Evolutionary conservation across 2,797 vertebrate genomes (phyloP), one percentile per base, ranked within the genome.

Genomic region (Arnoldichthys spilopterus): DNA sequence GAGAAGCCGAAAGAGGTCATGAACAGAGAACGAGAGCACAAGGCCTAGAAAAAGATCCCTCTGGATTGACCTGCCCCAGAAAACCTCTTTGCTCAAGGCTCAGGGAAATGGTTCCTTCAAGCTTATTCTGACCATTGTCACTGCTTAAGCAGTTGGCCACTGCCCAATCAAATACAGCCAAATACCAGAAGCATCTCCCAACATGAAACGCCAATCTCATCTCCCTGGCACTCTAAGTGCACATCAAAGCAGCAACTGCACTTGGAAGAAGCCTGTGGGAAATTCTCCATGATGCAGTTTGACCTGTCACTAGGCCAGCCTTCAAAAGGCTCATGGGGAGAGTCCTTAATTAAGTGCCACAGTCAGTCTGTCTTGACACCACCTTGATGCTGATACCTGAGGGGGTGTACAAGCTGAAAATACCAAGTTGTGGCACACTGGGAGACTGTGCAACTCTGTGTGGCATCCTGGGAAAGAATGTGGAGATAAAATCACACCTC

Each of bases 221-320:
- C 64, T 67, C 37, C 40, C 24, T 67, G 43, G 64, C n/a, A 43
- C 22, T 30, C 13, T 28, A 47, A 43, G 64, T 18, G 28, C 22
- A 67, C 40, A 67, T 67, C 64, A 67, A 67, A 26, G 43, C 37
- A 45, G n/a, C 40, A 45, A 45, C 24, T 24, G 24, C 13, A 45
- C 37, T 67, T 67, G 63, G 63, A 22, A 45, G 43, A 26, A 37
- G 40, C 63, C 20, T 26, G 13, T 32, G 43, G 43, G 40, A 47
- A 67, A 26, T 67, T 67, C 32, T 47, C 43, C 15, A 18, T 47
- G 64, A 9, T 26, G 13, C 40, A 47, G 40, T 47, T 47, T 67
- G 64, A 47, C 64, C 40, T 47, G n/a, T 47, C 64, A 67, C 64
- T 47, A 26, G 12, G 40, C 24, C 20, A 40, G 18, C 8, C 12